A percentile compares a stretch with the other conserved stretches of the same genome.
phyloP scores from a whole-genome alignment of 92 coral and sea anemone species.

The Porites rus region DNA sequence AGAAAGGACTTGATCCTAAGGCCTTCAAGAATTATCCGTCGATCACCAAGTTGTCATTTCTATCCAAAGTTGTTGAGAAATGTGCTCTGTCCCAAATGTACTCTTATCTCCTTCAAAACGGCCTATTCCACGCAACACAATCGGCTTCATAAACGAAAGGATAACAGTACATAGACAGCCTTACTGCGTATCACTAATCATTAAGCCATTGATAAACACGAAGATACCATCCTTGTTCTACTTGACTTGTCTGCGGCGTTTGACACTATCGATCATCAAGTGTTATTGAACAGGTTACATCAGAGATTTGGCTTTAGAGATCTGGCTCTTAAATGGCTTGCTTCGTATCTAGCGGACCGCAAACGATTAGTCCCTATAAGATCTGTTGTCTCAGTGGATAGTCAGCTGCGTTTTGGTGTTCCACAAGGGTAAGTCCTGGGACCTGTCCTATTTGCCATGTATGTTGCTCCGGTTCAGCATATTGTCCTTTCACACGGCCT shows the following conservation, averaged over 20 bases:
- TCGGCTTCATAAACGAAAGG: no score
- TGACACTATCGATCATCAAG: constrained; percentile 41
- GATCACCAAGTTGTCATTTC: constrained; percentile 45
- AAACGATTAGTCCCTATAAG: constrained; percentile 22
- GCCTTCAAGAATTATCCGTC: constrained; percentile 50
- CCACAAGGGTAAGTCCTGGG: no score
- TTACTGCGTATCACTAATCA: no score
- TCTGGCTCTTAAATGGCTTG: no score
- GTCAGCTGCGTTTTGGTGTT: no score
- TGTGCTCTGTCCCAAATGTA: constrained; percentile 16
- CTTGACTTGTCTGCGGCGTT: constrained; percentile 56
- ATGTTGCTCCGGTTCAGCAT: constrained; percentile 46
- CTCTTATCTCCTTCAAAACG: neutral
- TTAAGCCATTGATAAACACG: no score
- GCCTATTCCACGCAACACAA: no score
- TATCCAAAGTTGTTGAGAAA: constrained; percentile 39
- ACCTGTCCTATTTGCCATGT: constrained; percentile 28
- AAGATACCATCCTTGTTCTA: constrained; percentile 27
- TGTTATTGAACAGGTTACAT: constrained; percentile 28
- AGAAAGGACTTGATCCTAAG: constrained; percentile 30
- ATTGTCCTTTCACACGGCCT: constrained; percentile 14
- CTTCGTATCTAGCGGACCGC: constrained; percentile 5
- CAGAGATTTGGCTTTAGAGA: constrained; percentile 28
- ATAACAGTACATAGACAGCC: no score
- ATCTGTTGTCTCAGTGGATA: constrained; percentile 9